A percentile compares a stretch with the other conserved stretches of the same genome.
phyloP scores from a whole-genome alignment of 2,888 invertebrate genomes.

The Spodoptera exigua region DNA sequence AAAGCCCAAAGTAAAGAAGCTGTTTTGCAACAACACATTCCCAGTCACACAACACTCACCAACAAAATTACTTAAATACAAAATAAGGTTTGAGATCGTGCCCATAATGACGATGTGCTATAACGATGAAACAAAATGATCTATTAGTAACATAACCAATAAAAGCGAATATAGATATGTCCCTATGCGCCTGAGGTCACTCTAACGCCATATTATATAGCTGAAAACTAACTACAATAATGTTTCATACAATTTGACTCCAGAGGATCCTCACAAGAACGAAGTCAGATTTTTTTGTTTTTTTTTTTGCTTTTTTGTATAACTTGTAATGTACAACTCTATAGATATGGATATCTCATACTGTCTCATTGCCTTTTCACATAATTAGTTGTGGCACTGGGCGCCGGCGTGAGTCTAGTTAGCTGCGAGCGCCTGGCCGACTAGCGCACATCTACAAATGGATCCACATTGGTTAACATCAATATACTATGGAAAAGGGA shows the following conservation, averaged over 20 bases:
- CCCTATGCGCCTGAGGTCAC: conserved; percentile 37
- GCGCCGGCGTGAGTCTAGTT: conserved; percentile 11
- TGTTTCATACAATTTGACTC: conserved; percentile 21
- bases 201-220: conserved; percentile 22
- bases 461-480: conserved; percentile 46
- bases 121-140: conserved; percentile 52
- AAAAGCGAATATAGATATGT: conserved; percentile 51
- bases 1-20: conserved; percentile 18
- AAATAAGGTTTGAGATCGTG: conserved; percentile 85
- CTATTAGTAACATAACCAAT: conserved; percentile 53
- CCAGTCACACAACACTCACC: conserved; percentile 63
- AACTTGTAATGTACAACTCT: conserved; percentile 56
- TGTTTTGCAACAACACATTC: conserved; percentile 52
- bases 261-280: conserved; percentile 37
- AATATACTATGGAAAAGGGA: conserved; percentile 42
- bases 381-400: conserved; percentile 20
- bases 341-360: conserved; percentile 50
- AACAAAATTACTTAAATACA: conserved; percentile 73
- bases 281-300: conserved; percentile 46
- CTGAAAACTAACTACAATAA: conserved; percentile 22
- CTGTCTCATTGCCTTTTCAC: conserved; percentile 41
- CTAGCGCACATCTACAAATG: conserved; percentile 20
- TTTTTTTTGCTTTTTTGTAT: conserved; percentile 54
- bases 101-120: conserved; percentile 76
- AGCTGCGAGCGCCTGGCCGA: conserved; percentile 20